Evolutionary conservation across 2,888 invertebrate species (phyloP), one percentile per base, ranked within the genome.

Genomic region (Drosophila mayaguana): DNA sequence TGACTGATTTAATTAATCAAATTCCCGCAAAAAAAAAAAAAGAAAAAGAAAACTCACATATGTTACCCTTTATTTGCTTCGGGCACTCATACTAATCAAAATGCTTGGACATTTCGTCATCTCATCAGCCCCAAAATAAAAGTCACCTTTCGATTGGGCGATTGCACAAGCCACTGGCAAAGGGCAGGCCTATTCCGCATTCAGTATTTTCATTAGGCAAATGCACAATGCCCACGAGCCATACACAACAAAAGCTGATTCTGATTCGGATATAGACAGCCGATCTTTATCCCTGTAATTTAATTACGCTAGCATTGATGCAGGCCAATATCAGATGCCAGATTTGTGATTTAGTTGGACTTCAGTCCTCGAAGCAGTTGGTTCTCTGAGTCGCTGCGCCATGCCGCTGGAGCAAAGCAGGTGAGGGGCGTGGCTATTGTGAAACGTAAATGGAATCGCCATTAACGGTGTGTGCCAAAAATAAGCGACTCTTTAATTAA

Each of bases 401-500:
- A 83, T 87, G 83, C 63, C 28, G 40, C 48, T 55, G 20, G 16
- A 67, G 32, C 70, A 63, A 22, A 8, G 46, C 38, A 53, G 67
- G 83, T 76, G 50, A 67, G 64, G 22, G 48, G 43, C 22, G 36
- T 32, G 53, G 36, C 6, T 11, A 11, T 18, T 9, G 42, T 22
- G 5, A 63, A 75, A 87, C 78, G 74, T 56, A 72, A 83, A 78
- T 73, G 53, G 32, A 42, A 22, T 51, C 64, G 46, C 40, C 38
- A 25, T 62, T 72, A 69, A 68, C 55, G 59, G 34, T 56, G 16
- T 20, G 38, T 80, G 83, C 64, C 83, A 74, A 85, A 88, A 78
- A 72, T 77, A 78, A 78, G 70, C 70, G 42, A 8, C 16, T 43
- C 45, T 57, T 59, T 80, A 85, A 84, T 84, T 84, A 85, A 73